A percentile compares a stretch with the other conserved stretches of the same genome.
Evolutionary conservation across 2,888 invertebrate genomes (phyloP).

Genomic region (Caradrina clavipalpis): DNA sequence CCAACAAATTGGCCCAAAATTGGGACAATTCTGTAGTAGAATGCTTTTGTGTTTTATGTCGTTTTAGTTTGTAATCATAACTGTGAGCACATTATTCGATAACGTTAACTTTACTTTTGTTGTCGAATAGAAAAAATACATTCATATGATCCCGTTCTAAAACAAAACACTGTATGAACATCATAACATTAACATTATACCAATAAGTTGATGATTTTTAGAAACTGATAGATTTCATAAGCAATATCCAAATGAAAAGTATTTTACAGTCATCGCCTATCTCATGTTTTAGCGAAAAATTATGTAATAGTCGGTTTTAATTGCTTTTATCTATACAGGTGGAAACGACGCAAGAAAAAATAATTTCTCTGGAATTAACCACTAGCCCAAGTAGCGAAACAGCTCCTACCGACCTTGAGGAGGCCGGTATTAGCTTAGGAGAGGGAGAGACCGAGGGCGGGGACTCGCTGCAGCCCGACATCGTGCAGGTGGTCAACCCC

Average conservation of each 20-base stretch:
- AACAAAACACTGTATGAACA: constrained; percentile 50
- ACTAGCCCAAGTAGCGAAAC: constrained; percentile 92
- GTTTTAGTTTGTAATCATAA: constrained; percentile 27
- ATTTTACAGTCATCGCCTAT: constrained; percentile 24
- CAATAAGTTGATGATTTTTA: constrained; percentile 4
- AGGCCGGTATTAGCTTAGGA: constrained; percentile 78
- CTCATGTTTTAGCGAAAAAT: constrained; percentile 30
- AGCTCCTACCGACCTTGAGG: constrained; percentile 84
- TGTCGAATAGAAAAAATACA: neutral
- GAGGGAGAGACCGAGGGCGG: constrained; percentile 84
- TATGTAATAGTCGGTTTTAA: constrained; percentile 1
- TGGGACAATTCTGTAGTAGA: constrained; percentile 19
- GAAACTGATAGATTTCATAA: constrained; percentile 33
- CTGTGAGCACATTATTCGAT: constrained; percentile 36
- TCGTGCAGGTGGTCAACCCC: constrained; percentile 90
- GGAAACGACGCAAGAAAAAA: constrained; percentile 97
- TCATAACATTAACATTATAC: constrained; percentile 30
- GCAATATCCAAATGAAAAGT: constrained; percentile 13
- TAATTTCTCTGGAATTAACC: constrained; percentile 96
- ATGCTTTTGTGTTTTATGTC: constrained; percentile 30
- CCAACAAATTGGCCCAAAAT: constrained; percentile 35
- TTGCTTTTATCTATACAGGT: constrained; percentile 89
- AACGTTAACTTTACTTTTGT: constrained; percentile 7
- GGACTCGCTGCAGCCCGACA: constrained; percentile 90
- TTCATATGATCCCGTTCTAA: constrained; percentile 42